Evolutionary conservation across 64 coral and sea anemone genomes (phyloP).

Genomic region (Stylophora pistillata): DNA sequence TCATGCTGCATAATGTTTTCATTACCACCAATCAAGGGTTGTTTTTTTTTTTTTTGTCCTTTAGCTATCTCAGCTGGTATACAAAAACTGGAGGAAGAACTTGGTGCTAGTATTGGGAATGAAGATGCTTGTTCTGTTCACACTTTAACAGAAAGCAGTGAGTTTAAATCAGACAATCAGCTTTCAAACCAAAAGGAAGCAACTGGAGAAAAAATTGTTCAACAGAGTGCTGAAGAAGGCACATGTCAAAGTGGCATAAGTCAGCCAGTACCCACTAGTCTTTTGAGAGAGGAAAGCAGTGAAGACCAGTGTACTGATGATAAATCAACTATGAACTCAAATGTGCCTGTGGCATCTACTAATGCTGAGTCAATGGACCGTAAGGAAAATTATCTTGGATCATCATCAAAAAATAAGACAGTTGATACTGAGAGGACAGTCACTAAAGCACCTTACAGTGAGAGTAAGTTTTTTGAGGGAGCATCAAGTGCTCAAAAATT

Average conservation of each 20-base stretch:
- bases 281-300: neutral
- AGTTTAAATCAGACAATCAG: neutral
- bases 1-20: no score
- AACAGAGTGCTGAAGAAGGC: neutral
- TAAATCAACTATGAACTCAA: neutral
- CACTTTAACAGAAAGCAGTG: neutral
- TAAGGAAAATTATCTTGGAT: neutral
- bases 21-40: neutral
- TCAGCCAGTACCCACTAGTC: neutral
- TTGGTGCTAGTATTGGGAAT: conserved; percentile 34
- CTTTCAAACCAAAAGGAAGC: neutral
- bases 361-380: neutral
- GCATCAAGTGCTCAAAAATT: neutral
- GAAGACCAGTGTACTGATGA: neutral
- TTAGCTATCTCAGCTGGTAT: conserved; percentile 40
- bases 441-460: neutral
- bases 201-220: neutral
- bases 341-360: neutral
- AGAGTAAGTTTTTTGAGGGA: neutral
- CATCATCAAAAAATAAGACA: neutral
- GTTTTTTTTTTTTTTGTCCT: neutral
- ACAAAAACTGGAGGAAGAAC: conserved; percentile 63
- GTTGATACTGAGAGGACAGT: neutral
- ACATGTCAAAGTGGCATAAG: neutral
- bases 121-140: neutral